A percentile compares a stretch with the other conserved stretches of the same genome.
Conservation (phyloP, 2,113 vertebrate species). For the Setophaga kirtlandii region DNA sequence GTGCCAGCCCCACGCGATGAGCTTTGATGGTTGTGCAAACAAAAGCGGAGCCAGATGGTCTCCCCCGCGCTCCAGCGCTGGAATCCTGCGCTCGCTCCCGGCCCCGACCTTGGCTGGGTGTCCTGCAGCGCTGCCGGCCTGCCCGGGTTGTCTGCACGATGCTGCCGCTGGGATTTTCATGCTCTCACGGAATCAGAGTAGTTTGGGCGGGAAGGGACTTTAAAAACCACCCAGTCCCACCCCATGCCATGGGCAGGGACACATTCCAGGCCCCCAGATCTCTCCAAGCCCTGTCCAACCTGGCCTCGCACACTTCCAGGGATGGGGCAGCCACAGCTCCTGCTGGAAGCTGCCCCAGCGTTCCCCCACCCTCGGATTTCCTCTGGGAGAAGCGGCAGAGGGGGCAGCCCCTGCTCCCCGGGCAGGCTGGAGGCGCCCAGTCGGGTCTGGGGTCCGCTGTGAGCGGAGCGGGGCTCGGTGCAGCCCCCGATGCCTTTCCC, state of each 20-base stretch:
- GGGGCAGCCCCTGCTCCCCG: background rate
- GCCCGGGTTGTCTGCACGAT: background rate
- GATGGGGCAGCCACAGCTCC: background rate
- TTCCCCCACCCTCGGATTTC: background rate
- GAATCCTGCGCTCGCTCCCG: background rate
- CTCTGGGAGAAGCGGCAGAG: background rate
- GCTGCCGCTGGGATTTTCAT: background rate
- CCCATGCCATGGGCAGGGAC: background rate
- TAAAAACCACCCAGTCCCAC: background rate
- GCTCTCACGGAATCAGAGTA: background rate
- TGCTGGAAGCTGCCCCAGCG: background rate
- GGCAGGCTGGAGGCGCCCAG: background rate
- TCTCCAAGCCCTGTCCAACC: background rate
- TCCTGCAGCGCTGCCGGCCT: background rate
- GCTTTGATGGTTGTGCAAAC: background rate
- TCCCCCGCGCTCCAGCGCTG: background rate
- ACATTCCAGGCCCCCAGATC: background rate
- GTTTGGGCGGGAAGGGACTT: background rate
- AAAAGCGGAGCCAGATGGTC: conserved; percentile 16
- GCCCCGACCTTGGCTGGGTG: background rate
- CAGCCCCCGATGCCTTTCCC: background rate
- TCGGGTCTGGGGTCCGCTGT: background rate
- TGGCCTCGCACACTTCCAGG: background rate
- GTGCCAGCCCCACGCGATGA: background rate
- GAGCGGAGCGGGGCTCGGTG: background rate